phyloP scores from a whole-genome alignment of 1,140 invertebrate genomes.

The Cotesia vestalis region DNA sequence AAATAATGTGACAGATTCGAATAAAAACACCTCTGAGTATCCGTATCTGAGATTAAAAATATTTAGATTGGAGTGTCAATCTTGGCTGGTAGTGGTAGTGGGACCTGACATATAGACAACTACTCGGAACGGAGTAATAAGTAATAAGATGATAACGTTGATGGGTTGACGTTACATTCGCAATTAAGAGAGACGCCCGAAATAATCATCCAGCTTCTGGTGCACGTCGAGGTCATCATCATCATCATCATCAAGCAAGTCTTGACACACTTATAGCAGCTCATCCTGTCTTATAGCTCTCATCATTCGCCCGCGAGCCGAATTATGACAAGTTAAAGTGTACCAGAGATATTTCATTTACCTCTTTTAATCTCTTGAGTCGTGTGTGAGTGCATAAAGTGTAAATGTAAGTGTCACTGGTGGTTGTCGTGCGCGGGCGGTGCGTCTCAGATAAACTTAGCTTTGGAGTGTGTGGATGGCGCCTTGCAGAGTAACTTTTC shows the following conservation, averaged over 20 bases:
- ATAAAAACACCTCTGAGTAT: background rate
- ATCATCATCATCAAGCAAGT: constrained; percentile 40
- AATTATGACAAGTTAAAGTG: constrained; percentile 9
- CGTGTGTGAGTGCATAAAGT: no score
- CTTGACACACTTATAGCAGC: constrained; percentile 46
- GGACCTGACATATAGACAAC: background rate
- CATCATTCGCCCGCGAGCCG: constrained; percentile 7
- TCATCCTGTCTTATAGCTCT: constrained; percentile 32
- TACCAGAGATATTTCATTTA: background rate
- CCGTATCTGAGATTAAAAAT: background rate
- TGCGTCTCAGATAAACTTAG: no score
- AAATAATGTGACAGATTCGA: background rate
- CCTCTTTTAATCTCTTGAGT: no score
- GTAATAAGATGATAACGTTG: background rate
- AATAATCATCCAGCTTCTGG: constrained; percentile 33
- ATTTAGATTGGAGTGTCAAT: constrained; percentile 1
- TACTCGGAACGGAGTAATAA: background rate
- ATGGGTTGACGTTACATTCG: background rate
- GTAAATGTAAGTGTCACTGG: no score
- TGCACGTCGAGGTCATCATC: constrained; percentile 5
- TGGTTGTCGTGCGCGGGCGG: no score
- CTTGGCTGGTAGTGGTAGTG: background rate
- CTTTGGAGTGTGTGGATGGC: no score
- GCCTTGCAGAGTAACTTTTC: no score
- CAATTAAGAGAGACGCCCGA: constrained; percentile 39